Percentiles rank a stretch among this genome's conserved stretches.
Evolutionary conservation across 1,140 invertebrate genomes (phyloP).

Genomic region (Anagrus nilaparvatae): DNA sequence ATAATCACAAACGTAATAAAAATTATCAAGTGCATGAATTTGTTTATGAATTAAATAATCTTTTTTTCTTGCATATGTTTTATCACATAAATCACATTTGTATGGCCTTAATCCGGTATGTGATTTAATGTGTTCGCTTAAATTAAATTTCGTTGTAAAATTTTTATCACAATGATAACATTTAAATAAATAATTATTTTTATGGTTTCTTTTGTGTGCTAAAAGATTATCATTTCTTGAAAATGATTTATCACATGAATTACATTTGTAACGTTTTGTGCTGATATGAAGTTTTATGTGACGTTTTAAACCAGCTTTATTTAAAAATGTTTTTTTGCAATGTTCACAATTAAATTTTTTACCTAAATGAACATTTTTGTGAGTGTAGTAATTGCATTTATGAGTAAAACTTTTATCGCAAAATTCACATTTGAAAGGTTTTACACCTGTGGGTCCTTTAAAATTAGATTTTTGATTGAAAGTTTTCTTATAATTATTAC

Average conservation of each 20-base stretch:
- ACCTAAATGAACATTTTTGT: constrained; percentile 28
- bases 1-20: too few relatives aligned
- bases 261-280: constrained; percentile 43
- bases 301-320: constrained; percentile 72
- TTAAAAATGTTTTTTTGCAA: constrained; percentile 57
- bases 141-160: constrained; percentile 55
- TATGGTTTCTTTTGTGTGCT: constrained; percentile 62
- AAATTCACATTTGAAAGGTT: constrained; percentile 40
- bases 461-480: constrained; percentile 36
- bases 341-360: constrained; percentile 54
- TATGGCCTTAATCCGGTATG: constrained; percentile 55
- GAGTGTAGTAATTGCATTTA: constrained; percentile 38
- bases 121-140: constrained; percentile 42
- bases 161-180: constrained; percentile 60
- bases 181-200: constrained; percentile 53
- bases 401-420: constrained; percentile 42
- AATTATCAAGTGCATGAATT: too few relatives aligned
- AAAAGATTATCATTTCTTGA: constrained; percentile 60
- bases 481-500: too few relatives aligned
- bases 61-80: too few relatives aligned
- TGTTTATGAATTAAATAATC: too few relatives aligned
- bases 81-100: constrained; percentile 47
- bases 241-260: constrained; percentile 55
- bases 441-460: constrained; percentile 26
- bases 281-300: constrained; percentile 66